These are phyloP conservation scores for Motacilla alba DNA, from an alignment of 2,113 vertebrate genomes.

Conservation along the genomic window DNA sequence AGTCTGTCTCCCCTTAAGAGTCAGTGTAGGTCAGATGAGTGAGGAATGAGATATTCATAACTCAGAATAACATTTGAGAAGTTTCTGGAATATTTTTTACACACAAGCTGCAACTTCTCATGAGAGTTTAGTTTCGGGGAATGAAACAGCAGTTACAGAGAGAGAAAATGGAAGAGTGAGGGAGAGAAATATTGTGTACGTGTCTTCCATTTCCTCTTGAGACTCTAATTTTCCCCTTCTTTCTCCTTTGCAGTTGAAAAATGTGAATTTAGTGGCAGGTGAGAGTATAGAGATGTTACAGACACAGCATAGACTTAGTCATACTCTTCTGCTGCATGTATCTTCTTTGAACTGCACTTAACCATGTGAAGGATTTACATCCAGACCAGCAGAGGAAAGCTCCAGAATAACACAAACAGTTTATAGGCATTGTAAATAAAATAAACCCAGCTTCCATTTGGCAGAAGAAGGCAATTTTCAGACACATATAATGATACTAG, in stretches of 20 bases:
- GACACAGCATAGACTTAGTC: neutral
- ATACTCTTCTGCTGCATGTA: neutral
- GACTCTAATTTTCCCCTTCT: neutral
- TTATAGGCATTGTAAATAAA: neutral
- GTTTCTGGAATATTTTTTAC: neutral
- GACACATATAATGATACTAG: neutral
- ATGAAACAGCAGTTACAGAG: neutral
- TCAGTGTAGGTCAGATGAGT: neutral
- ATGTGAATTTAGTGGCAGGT: neutral
- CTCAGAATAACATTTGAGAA: neutral
- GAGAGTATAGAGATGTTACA: neutral
- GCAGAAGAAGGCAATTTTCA: neutral
- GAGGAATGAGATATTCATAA: neutral
- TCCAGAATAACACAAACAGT: neutral
- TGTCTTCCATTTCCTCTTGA: neutral
- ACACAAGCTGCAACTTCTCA: neutral
- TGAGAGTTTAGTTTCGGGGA: neutral
- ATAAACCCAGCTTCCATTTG: neutral
- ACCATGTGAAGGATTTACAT: neutral
- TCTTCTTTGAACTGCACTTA: neutral
- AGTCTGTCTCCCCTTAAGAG: neutral
- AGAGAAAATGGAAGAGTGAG: neutral
- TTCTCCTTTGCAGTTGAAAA: neutral
- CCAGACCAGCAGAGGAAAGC: neutral
- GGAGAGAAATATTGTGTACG: neutral